Evolutionary conservation across 2,888 invertebrate species (phyloP), one percentile per base, ranked within the genome.

Genomic region (Pardosa pseudoannulata): DNA sequence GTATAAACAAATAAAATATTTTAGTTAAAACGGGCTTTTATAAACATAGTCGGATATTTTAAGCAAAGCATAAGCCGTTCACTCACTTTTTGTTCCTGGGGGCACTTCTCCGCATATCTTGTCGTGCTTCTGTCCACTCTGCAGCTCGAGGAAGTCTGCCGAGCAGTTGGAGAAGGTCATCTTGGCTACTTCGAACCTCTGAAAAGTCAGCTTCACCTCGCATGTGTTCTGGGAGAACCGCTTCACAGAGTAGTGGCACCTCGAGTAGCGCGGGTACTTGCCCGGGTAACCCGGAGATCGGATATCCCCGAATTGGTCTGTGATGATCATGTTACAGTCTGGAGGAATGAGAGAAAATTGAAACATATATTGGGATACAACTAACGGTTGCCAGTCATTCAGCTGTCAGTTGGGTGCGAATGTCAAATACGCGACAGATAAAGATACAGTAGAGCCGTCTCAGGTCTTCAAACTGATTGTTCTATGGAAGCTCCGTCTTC

Each of bases 71-170:
- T n/a, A n/a, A n/a, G n/a, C n/a, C n/a, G 11, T 7, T 7, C 9
- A 74, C 88, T 88, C 73, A 89, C 89, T 88, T 39, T 79, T 88
- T 1, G 89, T 80, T 11, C 88, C 88, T 7, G 79, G 28, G 0
- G 85, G 80, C 23, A 89, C 62, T 16, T 80, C 64, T 0, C 89
- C 89, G 41, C 89, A 89, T 28, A 89, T 68, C 19, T 78, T 80
- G 11, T 70, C 31, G 13, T 41, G 67, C 27, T 50, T 75, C 19
- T 32, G 11, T 3, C 64, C 74, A 13, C 80, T 76, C 19, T 88
- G 83, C 1, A 89, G 27, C 75, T 88, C 88, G 29, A 89, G 67
- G 71, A 87, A 89, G 75, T 89, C 89, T 27, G 79, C 78, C 1
- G 79, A 74, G 68, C 89, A 89, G n/a, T 87, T 41, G 39, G 88